Evolutionary conservation across 1,140 invertebrate species (phyloP), one percentile per base, ranked within the genome.

Genomic region (Drosophila nasuta): DNA sequence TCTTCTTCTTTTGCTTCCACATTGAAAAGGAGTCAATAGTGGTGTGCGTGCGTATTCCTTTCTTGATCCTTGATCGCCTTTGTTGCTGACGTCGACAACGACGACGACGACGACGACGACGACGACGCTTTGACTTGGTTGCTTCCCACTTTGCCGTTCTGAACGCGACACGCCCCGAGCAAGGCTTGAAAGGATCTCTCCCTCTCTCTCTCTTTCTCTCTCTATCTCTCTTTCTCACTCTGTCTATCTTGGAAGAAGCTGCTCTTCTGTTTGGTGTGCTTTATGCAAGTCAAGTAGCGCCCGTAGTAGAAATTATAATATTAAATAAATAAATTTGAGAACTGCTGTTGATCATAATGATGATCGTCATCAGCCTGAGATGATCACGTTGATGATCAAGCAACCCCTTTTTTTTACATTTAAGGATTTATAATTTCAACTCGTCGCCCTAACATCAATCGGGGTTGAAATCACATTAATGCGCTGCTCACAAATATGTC

Each of bases 51-150:
- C 72, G 77, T 49, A 28, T 74, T 38, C 25, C n/a, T 48, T 33
- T 49, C 38, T 52, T 58, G 65, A 54, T 74, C 43, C 68, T 66
- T 70, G 66, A 43, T 35, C 43, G 72, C 58, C 52, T 76, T 69
- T 75, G 75, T 78, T 81, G 67, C 65, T 54, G n/a, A 25, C 41
- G 6, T 13, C 63, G 49, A 41, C 33, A 59, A 13, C 15, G 15
- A 15, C 15, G 15, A 15, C 15, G 15, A 64, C 35, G 62, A 76
- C 63, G 48, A 41, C 25, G 68, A 64, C 43, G 62, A 76, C 25
- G 74, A 60, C 43, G 65, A 76, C 56, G 88, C 88, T 91, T 91
- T 91, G 88, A 91, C 88, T 91, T 75, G 88, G 88, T 91, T 79
- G 64, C 88, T 49, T 91, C 88, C 88, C 81, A 88, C 81, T 88